phyloP scores from a whole-genome alignment of 2,113 vertebrate species.

The Conger conger region DNA sequence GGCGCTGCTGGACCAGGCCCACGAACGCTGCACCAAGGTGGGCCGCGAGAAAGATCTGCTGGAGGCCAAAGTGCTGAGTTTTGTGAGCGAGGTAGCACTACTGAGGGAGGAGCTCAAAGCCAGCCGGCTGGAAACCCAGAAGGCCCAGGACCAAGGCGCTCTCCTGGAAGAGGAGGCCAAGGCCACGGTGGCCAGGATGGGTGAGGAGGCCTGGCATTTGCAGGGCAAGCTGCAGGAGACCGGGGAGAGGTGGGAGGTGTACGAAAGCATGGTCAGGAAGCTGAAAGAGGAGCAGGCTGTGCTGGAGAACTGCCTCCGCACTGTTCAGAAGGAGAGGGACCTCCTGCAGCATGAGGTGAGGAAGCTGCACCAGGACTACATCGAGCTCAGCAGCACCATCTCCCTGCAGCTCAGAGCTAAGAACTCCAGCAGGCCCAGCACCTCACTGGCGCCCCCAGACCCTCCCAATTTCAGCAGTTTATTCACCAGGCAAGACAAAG shows the following conservation, averaged over 20 bases:
- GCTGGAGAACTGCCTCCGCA: constrained; percentile 54
- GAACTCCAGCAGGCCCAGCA: not conserved
- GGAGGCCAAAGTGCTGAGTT: constrained; percentile 30
- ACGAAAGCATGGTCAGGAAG: constrained; percentile 48
- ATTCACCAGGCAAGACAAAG: not conserved
- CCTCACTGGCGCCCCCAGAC: not conserved
- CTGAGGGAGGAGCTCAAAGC: constrained; percentile 50
- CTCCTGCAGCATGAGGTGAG: constrained; percentile 55
- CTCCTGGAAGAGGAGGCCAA: constrained; percentile 45
- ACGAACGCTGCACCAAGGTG: constrained; percentile 35
- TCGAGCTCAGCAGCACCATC: constrained; percentile 38
- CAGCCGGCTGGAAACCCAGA: constrained; percentile 41
- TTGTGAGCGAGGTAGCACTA: constrained; percentile 45
- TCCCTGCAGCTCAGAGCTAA: constrained; percentile 25
- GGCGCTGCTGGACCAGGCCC: constrained; percentile 42
- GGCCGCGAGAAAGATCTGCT: constrained; percentile 53
- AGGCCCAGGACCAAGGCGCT: constrained; percentile 51
- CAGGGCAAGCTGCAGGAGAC: constrained; percentile 58
- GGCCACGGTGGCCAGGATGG: constrained; percentile 48
- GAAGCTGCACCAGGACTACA: constrained; percentile 51
- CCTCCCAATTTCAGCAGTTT: not conserved
- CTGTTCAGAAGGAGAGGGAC: constrained; percentile 59
- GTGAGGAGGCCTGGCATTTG: constrained; percentile 57
- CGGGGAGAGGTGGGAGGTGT: constrained; percentile 41
- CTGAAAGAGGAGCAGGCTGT: constrained; percentile 48